A percentile compares a stretch with the other conserved stretches of the same genome.
phyloP scores from a whole-genome alignment of 2,888 invertebrate species.

The Hylaea fasciaria region DNA sequence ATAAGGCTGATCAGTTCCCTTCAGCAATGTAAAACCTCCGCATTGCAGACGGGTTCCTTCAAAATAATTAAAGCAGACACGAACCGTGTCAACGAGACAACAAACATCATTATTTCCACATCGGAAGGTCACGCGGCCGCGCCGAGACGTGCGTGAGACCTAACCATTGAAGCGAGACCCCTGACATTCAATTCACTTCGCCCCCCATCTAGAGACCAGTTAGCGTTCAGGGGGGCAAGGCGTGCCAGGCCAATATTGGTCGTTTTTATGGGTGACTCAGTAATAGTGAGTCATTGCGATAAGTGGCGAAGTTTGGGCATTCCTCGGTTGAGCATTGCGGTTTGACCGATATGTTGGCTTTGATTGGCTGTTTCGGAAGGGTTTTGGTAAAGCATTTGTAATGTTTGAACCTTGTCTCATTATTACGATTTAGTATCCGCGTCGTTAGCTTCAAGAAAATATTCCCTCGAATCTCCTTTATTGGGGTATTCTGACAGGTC shows the following conservation, averaged over 20 bases:
- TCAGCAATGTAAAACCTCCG: constrained; percentile 8
- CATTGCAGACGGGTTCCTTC: constrained; percentile 22
- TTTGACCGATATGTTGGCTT: constrained; percentile 18
- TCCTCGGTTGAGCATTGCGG: constrained; percentile 48
- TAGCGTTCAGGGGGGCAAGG: constrained; percentile 42
- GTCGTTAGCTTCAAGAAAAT: no score
- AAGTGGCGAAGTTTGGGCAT: constrained; percentile 50
- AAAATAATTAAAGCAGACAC: constrained; percentile 28
- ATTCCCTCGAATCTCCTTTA: no score
- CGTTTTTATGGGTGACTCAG: constrained; percentile 47
- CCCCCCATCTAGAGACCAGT: constrained; percentile 28
- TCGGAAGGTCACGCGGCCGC: constrained; percentile 41
- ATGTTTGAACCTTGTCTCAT: neutral
- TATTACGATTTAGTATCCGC: neutral
- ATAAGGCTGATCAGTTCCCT: neutral
- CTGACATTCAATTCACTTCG: constrained; percentile 44
- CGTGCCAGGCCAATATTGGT: constrained; percentile 49
- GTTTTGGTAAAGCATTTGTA: neutral
- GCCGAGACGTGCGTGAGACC: constrained; percentile 66
- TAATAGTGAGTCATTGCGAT: constrained; percentile 47
- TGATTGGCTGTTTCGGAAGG: constrained; percentile 13
- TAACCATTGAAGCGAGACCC: constrained; percentile 51
- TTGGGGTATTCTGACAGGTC: no score
- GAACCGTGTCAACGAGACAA: constrained; percentile 41
- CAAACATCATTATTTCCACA: constrained; percentile 42